Conservation (phyloP, 2,888 invertebrate genomes). For the Platycheirus albimanus region DNA sequence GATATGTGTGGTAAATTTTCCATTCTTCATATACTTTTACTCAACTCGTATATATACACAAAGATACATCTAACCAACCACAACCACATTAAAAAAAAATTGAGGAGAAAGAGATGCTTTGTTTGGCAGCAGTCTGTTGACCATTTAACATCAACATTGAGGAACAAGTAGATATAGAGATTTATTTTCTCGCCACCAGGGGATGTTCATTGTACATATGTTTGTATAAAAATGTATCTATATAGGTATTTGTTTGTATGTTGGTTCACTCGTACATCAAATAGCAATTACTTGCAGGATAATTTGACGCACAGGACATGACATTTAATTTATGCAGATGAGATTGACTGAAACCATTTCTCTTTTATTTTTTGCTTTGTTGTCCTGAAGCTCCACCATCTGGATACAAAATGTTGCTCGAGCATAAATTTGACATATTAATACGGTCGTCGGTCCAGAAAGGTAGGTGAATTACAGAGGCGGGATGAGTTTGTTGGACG, state of each 20-base stretch:
- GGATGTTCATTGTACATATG: neutral
- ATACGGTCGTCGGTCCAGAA: conserved; percentile 26
- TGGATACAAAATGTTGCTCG: conserved; percentile 6
- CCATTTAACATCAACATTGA: conserved; percentile 45
- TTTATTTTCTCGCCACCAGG: neutral
- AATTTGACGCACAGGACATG: conserved; percentile 72
- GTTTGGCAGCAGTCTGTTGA: conserved; percentile 24
- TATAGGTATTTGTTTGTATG: conserved; percentile 9
- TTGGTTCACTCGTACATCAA: conserved; percentile 20
- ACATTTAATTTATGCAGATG: conserved; percentile 73
- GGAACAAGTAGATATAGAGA: conserved; percentile 18
- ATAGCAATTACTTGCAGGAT: conserved; percentile 66
- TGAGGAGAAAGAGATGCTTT: neutral
- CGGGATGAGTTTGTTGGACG: neutral
- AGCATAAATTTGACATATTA: conserved; percentile 31
- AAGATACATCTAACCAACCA: neutral
- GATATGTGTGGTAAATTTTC: conserved; percentile 12
- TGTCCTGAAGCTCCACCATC: conserved; percentile 14
- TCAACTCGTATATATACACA: neutral
- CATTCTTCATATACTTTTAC: neutral
- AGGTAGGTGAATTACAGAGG: conserved; percentile 1
- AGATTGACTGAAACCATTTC: conserved; percentile 68
- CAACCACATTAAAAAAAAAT: neutral
- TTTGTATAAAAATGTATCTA: neutral
- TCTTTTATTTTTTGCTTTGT: conserved; percentile 2